Base-by-base conservation (phyloP, 2,888 invertebrate species). In the Synergus itoensis region DNA sequence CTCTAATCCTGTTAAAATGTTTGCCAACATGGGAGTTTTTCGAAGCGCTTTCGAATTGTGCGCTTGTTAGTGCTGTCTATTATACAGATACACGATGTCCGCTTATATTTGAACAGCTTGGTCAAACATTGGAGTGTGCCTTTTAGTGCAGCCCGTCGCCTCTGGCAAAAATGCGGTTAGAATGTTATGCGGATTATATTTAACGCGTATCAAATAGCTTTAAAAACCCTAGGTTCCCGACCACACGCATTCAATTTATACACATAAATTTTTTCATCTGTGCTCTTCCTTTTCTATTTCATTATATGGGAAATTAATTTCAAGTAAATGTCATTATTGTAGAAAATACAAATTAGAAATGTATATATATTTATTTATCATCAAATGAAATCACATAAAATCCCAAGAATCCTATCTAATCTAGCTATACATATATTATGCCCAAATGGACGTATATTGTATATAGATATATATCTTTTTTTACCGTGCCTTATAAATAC, bases 1-100 rank as follows among this genome's bases (percentile, higher is more conserved):
- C 87, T 87, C 88, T 91, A 92, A 91, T 91, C 90, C 91, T 86
- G 91, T 91, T 91, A 92, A 92, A 92, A 92, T 92, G 92, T 92
- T 91, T 92, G 90, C 91, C 85, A 88, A 89, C 88, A 89, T 85
- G 43, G 45, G 45, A 83, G 86, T 83, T 80, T 81, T 81, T 82
- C 77, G 86, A 83, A 83, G 87, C 86, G 84, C 83, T 83, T 85
- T 84, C 85, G 86, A 87, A 88, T 88, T 86, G 86, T 86, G 80
- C 81, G 83, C 79, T 76, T 80, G 76, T 69, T 82, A 83, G 79
- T 83, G 84, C 78, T 87, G 78, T 84, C 86, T 85, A 84, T 86
- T 86, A 84, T 82, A 81, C 81, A 83, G 84, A 86, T 87, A 82
- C 85, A 87, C 87, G 86, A 88, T 86, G 86, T 86, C 85, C 86